Evolutionary conservation across 2,888 invertebrate species (phyloP).

Genomic region (Oxytorus armatus): DNA sequence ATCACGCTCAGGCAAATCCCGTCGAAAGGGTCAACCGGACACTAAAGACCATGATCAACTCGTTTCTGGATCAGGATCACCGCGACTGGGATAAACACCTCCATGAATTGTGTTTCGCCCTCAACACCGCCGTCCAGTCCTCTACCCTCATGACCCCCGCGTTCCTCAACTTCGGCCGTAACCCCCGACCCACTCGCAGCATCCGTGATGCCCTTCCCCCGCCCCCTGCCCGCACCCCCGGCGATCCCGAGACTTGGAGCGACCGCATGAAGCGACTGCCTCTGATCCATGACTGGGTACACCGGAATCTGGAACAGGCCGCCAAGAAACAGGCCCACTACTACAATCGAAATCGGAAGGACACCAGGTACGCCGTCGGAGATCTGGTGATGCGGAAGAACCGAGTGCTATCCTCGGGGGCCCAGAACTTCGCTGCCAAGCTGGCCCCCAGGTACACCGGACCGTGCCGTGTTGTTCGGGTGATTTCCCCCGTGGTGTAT

Average conservation of each 20-base stretch:
- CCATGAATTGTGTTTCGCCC: too few species aligned
- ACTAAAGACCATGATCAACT: neutral
- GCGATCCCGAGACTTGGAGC: neutral
- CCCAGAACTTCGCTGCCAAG: too few species aligned
- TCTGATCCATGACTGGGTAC: conserved; percentile 10
- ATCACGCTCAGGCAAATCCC: neutral
- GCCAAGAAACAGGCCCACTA: neutral
- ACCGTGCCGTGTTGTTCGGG: neutral
- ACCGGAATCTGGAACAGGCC: neutral
- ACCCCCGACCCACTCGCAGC: neutral
- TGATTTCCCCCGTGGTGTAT: neutral
- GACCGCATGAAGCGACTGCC: neutral
- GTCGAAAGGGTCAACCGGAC: neutral
- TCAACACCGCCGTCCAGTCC: too few species aligned
- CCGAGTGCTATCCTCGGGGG: neutral
- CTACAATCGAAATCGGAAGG: neutral
- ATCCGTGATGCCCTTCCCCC: neutral
- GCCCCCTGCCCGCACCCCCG: neutral
- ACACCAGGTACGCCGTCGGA: neutral
- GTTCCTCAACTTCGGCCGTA: too few species aligned
- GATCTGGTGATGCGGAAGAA: conserved; percentile 2
- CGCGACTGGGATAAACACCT: too few species aligned
- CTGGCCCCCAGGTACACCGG: neutral
- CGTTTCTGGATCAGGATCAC: neutral
- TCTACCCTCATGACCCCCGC: too few species aligned